Evolutionary conservation across 2,113 vertebrate species (phyloP).

Genomic region (Corvus hawaiiensis): DNA sequence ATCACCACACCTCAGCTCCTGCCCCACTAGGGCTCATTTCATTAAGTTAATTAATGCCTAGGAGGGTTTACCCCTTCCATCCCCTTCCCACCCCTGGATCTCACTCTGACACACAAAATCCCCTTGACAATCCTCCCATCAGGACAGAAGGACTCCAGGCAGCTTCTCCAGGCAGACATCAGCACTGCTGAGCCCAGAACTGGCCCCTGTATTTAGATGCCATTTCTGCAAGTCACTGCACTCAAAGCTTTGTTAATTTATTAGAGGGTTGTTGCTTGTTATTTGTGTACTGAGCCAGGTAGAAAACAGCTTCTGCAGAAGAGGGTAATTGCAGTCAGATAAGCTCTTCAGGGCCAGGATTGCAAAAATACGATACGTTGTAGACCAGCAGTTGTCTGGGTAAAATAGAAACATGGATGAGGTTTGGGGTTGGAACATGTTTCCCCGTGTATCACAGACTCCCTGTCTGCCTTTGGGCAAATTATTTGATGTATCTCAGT

Average conservation of each 20-base stretch:
- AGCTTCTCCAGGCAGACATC: neutral
- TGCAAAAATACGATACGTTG: neutral
- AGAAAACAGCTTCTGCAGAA: constrained; percentile 53
- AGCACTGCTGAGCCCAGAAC: neutral
- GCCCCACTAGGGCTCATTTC: neutral
- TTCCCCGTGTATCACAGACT: neutral
- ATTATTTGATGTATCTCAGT: neutral
- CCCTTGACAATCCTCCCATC: neutral
- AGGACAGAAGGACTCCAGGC: neutral
- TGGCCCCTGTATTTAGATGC: neutral
- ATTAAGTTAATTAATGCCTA: neutral
- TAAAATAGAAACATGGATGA: neutral
- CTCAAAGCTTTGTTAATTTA: constrained; percentile 51
- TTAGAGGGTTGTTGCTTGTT: constrained; percentile 42
- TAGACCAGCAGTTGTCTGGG: neutral
- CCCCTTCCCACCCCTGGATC: neutral
- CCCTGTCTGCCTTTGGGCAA: neutral
- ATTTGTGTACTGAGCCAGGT: constrained; percentile 41
- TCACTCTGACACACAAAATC: neutral
- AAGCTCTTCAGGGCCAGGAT: constrained; percentile 4
- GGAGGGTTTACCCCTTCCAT: neutral
- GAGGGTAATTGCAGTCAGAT: constrained; percentile 54
- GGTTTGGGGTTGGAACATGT: neutral
- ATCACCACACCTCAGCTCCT: neutral
- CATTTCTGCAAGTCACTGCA: constrained; percentile 45